phyloP scores from a whole-genome alignment of 2,888 invertebrate species.

The Aromia moschata region DNA sequence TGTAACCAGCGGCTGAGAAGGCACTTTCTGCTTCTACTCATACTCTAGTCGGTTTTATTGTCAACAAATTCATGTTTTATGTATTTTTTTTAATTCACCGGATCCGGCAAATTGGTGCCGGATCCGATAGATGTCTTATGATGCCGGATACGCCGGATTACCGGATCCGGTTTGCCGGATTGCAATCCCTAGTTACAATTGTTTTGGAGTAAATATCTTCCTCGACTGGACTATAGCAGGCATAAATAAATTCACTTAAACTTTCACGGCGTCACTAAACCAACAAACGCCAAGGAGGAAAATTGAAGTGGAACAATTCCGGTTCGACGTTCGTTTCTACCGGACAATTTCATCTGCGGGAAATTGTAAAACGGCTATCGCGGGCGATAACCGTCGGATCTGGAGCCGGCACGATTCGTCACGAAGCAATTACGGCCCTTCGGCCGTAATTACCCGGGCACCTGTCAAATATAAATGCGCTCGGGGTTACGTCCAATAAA shows the following conservation, averaged over 20 bases:
- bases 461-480: constrained; percentile 19
- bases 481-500: constrained; percentile 14
- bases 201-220: too few relatives aligned
- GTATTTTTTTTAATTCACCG: too few relatives aligned
- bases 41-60: too few relatives aligned
- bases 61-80: too few relatives aligned
- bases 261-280: constrained; percentile 33
- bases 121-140: too few relatives aligned
- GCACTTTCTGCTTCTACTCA: too few relatives aligned
- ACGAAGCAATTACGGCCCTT: constrained; percentile 17
- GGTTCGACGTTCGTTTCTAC: constrained; percentile 30
- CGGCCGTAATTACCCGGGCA: constrained; percentile 13
- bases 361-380: constrained; percentile 25
- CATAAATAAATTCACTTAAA: constrained; percentile 46
- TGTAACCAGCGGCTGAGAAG: too few relatives aligned
- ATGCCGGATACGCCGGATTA: too few relatives aligned
- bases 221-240: too few relatives aligned
- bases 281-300: constrained; percentile 26
- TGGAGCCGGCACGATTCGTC: constrained; percentile 10
- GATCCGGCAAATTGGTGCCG: too few relatives aligned
- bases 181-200: too few relatives aligned
- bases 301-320: constrained; percentile 31
- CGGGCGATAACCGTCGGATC: constrained; percentile 1
- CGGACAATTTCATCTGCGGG: constrained; percentile 28
- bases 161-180: too few relatives aligned